Evolutionary conservation across 2,888 invertebrate genomes (phyloP).

Genomic region (Caenorhabditis panamensis): DNA sequence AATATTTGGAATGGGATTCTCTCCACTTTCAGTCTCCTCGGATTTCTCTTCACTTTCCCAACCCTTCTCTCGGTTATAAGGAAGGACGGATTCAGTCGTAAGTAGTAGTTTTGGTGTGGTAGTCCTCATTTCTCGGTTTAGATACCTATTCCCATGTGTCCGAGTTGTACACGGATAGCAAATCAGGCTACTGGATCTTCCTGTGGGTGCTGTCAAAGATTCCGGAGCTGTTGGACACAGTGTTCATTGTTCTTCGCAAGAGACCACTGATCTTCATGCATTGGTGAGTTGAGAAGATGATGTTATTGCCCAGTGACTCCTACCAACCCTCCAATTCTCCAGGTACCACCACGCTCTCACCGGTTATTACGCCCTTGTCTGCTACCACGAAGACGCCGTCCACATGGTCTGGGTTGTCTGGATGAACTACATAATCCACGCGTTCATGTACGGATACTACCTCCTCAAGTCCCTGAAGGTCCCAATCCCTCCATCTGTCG

Average conservation of each 20-base stretch:
- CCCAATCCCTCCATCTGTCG: slow-evolving; percentile 74
- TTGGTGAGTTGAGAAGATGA: slow-evolving; percentile 53
- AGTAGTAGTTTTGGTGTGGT: slow-evolving; percentile 18
- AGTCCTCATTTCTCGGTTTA: slow-evolving; percentile 38
- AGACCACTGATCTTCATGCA: slow-evolving; percentile 78
- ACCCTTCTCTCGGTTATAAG: slow-evolving; percentile 69
- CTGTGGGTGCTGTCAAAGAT: slow-evolving; percentile 79
- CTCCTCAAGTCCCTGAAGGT: slow-evolving; percentile 76
- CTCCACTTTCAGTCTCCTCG: slow-evolving; percentile 62
- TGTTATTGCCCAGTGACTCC: too few relatives aligned
- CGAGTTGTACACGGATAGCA: slow-evolving; percentile 71
- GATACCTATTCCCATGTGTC: slow-evolving; percentile 77
- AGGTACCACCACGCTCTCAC: slow-evolving; percentile 80
- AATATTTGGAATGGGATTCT: slow-evolving; percentile 70
- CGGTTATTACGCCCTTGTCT: slow-evolving; percentile 78
- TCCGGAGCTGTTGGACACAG: slow-evolving; percentile 78
- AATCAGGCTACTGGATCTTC: slow-evolving; percentile 78
- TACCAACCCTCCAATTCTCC: slow-evolving; percentile 7
- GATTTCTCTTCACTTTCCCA: slow-evolving; percentile 71
- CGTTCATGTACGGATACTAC: slow-evolving; percentile 78
- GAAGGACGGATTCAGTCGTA: slow-evolving; percentile 71
- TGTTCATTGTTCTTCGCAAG: slow-evolving; percentile 79
- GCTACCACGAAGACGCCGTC: slow-evolving; percentile 78
- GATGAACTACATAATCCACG: slow-evolving; percentile 78
- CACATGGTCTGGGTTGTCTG: slow-evolving; percentile 79